Base-by-base conservation (phyloP, 2,888 invertebrate genomes). In the Ectropis crepuscularia region DNA sequence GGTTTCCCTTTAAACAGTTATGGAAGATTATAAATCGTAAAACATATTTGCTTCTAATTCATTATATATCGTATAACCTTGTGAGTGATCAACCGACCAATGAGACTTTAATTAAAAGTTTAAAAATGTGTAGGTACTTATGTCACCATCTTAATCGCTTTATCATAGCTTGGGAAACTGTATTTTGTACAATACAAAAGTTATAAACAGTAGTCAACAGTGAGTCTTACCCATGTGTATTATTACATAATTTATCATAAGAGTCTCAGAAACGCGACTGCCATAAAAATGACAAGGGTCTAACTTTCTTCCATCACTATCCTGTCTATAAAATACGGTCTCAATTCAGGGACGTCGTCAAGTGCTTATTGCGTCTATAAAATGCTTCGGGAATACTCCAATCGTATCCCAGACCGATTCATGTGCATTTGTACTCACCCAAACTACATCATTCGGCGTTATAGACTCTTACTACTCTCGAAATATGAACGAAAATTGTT, bases 341-440 rank as follows among this genome's bases (percentile, higher is more conserved):
- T 63, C 63, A 67, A 67, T 68, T 53, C 64, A 51, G 57, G 45
- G 54, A 49, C 71, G 73, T 79, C 77, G 72, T 80, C 77, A 75
- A 85, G 81, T 82, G 77, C 83, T 87, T 88, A 89, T 87, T 87
- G 85, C 87, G 81, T 85, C 87, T 81, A 88, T 89, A 87, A 88
- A 89, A 86, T 78, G 74, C 77, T 81, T 79, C 79, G 79, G 80
- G 83, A 87, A 84, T 82, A 81, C 81, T 81, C 75, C 63, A 74
- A 80, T 74, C 81, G 75, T 79, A 78, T 80, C 78, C 77, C 80
- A 79, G 77, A 80, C 76, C 78, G 73, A 83, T 79, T 80, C 77
- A 74, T 51, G 71, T 75, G 73, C 75, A 75, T 72, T 76, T 69
- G 67, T 48, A 68, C 67, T 70, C 42, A 16, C 46, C 73, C 66